Evolutionary conservation across 2,797 vertebrate species (phyloP).

Genomic region (Amphiprion clarkii): DNA sequence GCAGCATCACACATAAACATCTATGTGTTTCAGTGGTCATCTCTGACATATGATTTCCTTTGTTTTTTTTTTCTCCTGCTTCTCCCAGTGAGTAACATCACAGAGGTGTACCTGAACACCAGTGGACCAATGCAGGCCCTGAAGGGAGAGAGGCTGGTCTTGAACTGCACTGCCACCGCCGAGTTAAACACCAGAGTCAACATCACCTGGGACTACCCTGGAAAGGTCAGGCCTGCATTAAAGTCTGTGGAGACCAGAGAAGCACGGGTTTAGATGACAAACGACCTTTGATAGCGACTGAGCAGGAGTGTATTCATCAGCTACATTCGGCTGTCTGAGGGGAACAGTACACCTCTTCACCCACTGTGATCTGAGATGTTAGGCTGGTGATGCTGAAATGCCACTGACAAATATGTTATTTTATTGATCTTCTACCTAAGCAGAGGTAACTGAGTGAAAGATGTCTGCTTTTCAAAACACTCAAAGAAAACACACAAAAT

Average conservation of each 20-base stretch:
- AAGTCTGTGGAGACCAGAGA: slow-evolving; percentile 13
- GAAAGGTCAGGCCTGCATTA: slow-evolving; percentile 86
- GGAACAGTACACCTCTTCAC: neutral
- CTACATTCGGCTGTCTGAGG: neutral
- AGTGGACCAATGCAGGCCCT: slow-evolving; percentile 85
- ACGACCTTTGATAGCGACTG: slow-evolving; percentile 14
- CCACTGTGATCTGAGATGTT: neutral
- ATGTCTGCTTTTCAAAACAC: neutral
- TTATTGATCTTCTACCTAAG: neutral
- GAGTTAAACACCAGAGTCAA: slow-evolving; percentile 93
- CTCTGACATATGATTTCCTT: neutral
- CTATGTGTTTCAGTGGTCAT: neutral
- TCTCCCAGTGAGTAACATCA: slow-evolving; percentile 89
- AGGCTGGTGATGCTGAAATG: neutral
- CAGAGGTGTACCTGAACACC: slow-evolving; percentile 87
- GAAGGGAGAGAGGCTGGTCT: slow-evolving; percentile 85
- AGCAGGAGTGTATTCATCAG: neutral
- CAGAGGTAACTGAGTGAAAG: neutral
- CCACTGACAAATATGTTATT: neutral
- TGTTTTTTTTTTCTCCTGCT: slow-evolving; percentile 11
- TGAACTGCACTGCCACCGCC: slow-evolving; percentile 92
- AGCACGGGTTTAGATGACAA: slow-evolving; percentile 20
- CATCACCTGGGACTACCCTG: slow-evolving; percentile 93
- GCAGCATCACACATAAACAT: neutral
- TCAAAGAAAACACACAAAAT: neutral